Percentiles rank a stretch among this genome's conserved stretches.
phyloP scores from a whole-genome alignment of 2,888 invertebrate genomes.

The Himalopsyche anomala region DNA sequence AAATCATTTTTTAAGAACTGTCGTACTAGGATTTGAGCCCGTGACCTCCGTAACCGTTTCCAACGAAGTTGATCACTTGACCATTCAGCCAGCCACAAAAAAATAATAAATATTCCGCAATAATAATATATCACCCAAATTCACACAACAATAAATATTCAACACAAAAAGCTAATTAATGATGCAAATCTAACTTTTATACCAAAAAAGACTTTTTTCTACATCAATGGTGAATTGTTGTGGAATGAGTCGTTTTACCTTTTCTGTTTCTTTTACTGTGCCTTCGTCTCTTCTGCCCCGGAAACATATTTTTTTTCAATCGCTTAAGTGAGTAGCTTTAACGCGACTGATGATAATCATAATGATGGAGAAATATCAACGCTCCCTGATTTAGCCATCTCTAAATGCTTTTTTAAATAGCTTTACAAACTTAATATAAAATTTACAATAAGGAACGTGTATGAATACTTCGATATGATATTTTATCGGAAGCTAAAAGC shows the following conservation, averaged over 20 bases:
- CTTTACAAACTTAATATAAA: neutral
- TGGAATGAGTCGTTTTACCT: neutral
- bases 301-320: slow-evolving; percentile 42
- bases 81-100: no score
- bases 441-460: neutral
- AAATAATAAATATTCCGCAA: no score
- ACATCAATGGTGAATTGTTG: slow-evolving; percentile 2
- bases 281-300: slow-evolving; percentile 37
- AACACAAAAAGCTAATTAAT: no score
- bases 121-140: no score
- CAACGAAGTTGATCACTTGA: no score
- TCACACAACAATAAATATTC: no score
- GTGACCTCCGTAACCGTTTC: no score
- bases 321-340: slow-evolving; percentile 30
- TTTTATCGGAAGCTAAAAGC: neutral
- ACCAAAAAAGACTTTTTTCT: no score
- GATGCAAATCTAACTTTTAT: no score
- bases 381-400: slow-evolving; percentile 35
- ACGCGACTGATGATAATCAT: slow-evolving; percentile 33
- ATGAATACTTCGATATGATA: neutral
- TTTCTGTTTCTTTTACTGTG: slow-evolving; percentile 28
- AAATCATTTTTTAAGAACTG: no score
- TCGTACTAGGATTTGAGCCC: no score
- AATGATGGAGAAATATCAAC: slow-evolving; percentile 1
- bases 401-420: slow-evolving; percentile 24